Evolutionary conservation across 2,888 invertebrate genomes (phyloP), one percentile per base, ranked within the genome.

Genomic region (Leptopterna dolabrata): DNA sequence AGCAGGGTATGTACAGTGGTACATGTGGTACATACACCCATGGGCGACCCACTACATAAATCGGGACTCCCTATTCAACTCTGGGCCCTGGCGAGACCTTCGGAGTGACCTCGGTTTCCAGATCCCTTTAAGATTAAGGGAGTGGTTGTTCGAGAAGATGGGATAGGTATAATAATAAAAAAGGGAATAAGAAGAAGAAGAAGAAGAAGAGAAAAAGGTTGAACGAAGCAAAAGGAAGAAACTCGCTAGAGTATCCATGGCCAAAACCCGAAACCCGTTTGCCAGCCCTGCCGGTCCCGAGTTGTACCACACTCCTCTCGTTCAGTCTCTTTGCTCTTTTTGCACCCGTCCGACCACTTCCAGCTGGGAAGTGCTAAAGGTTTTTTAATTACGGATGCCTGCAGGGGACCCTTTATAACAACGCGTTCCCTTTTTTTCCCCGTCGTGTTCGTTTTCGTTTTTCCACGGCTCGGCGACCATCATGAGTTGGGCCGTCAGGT

Each of bases 341-440:
- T 83, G 83, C 83, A 63, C 83, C 41, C 36, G 83, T 70, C 83
- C 19, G 43, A 83, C 83, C 83, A 83, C 83, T 70, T 83, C 83
- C 83, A 83, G 83, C 83, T 19, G 83, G 83, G 83, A 83, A 83
- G 83, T 83, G 83, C 83, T 83, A 83, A 83, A 81, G 83, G 16
- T 83, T 83, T 83, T 83, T 83, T 70, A 83, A 83, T 83, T 83
- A 83, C 63, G 41, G 19, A 83, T 13, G 24, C 70, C 83, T 70
- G 83, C 83, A 83, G 83, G 83, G 47, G 83, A 41, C 81, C 81
- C 13, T 30, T 43, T 27, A 41, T 43, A 45, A 19, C 45, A 16
- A 45, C 78, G 41, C 27, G 81, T 81, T 51, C 19, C 43, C 78
- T 43, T 43, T 76, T 45, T 47, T 45, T 19, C 45, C 24, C n/a